Evolutionary conservation across 2,888 invertebrate species (phyloP).

Genomic region (Pseudococcus jackbeardsleyi): DNA sequence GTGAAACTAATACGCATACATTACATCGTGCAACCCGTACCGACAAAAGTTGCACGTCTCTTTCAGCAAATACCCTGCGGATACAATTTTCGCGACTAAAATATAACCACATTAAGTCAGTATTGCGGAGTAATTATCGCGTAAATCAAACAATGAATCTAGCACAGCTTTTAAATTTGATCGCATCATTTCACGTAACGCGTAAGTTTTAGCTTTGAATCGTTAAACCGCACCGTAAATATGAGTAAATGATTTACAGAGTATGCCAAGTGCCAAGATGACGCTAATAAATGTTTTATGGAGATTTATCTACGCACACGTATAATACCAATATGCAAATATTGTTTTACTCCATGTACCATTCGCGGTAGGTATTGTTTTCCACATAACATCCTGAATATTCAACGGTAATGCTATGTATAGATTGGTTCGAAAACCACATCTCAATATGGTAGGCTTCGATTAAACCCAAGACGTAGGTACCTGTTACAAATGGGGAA

Average conservation of each 20-base stretch:
- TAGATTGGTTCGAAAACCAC: too few species aligned
- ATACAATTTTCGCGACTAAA: neutral
- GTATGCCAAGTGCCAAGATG: neutral
- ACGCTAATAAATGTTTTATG: conserved; percentile 28
- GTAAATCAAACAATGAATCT: neutral
- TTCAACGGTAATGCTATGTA: too few species aligned
- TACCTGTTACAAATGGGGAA: too few species aligned
- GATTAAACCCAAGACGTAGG: too few species aligned
- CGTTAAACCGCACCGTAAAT: neutral
- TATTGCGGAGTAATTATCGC: conserved; percentile 3
- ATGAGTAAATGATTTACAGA: neutral
- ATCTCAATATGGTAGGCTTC: too few species aligned
- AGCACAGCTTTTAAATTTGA: conserved; percentile 5
- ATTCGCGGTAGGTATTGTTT: neutral
- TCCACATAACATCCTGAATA: neutral
- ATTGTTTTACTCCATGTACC: neutral
- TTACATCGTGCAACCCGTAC: too few species aligned
- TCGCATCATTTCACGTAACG: neutral
- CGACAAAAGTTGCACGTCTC: too few species aligned
- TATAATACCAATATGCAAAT: neutral
- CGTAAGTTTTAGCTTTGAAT: neutral
- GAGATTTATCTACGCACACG: neutral
- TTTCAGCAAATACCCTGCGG: neutral
- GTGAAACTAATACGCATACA: too few species aligned
- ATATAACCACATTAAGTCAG: neutral